Conservation (phyloP, 1,140 invertebrate genomes). For the Temnothorax curvispinosus region DNA sequence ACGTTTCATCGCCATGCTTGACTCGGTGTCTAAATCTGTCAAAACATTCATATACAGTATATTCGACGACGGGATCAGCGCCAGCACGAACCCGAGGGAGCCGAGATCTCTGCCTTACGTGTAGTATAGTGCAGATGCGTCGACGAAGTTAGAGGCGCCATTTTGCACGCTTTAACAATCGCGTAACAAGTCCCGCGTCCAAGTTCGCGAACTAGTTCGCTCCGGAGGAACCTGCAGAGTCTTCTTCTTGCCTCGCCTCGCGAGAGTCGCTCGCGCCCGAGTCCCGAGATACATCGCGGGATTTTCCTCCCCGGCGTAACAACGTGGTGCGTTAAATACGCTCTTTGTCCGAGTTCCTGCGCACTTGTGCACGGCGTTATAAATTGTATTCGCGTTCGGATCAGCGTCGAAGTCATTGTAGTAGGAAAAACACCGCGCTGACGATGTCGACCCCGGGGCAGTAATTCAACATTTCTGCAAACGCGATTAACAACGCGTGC, state of each 20-base stretch:
- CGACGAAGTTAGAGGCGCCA: slow-evolving; percentile 34
- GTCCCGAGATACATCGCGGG: slow-evolving; percentile 11
- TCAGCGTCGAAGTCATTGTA: neutral
- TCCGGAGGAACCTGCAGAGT: neutral
- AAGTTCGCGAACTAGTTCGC: slow-evolving; percentile 60
- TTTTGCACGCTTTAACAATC: slow-evolving; percentile 65
- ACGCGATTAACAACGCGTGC: neutral
- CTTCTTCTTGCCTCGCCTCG: slow-evolving; percentile 35
- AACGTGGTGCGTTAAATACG: slow-evolving; percentile 18
- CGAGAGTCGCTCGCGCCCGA: neutral
- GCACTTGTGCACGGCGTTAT: neutral
- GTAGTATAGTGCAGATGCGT: neutral
- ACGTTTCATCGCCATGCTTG: neutral
- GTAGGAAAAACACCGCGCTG: neutral
- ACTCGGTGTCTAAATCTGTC: neutral
- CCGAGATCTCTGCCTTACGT: neutral
- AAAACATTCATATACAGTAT: neutral
- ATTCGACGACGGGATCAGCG: neutral
- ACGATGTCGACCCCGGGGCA: neutral
- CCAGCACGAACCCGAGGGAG: neutral
- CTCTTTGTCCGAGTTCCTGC: slow-evolving; percentile 2
- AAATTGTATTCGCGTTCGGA: slow-evolving; percentile 20
- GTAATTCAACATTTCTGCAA: neutral
- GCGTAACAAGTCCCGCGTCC: slow-evolving; percentile 53
- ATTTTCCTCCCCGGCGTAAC: neutral